phyloP scores from a whole-genome alignment of 2,797 vertebrate species.

The Semaprochilodus insignis region DNA sequence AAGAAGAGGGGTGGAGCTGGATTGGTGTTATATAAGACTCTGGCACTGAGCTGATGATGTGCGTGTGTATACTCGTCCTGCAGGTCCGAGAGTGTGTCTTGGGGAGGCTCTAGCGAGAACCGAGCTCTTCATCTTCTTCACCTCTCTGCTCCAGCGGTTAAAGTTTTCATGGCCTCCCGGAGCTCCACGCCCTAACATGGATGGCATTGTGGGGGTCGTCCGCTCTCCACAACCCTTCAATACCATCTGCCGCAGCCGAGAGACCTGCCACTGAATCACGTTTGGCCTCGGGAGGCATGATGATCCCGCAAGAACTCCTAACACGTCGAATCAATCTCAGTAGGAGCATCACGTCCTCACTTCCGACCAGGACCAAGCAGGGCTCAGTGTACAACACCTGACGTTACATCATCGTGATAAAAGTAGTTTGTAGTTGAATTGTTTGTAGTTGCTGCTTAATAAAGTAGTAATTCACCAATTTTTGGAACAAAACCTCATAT shows the following conservation, averaged over 20 bases:
- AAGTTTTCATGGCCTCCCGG: slow-evolving; percentile 50
- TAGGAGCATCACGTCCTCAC: too few relatives aligned
- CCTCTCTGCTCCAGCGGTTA: slow-evolving; percentile 47
- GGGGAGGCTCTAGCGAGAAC: slow-evolving; percentile 51
- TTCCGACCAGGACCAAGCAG: too few relatives aligned
- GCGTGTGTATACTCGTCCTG: not conserved
- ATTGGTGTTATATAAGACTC: too few relatives aligned
- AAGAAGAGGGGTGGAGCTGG: too few relatives aligned
- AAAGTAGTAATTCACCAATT: too few relatives aligned
- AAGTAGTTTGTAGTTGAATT: too few relatives aligned
- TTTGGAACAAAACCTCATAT: too few relatives aligned
- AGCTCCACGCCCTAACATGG: slow-evolving; percentile 11
- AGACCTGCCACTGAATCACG: not conserved
- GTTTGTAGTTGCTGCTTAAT: too few relatives aligned
- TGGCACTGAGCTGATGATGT: not conserved
- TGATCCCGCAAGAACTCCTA: not conserved
- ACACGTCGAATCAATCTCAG: not conserved
- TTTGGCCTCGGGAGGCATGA: not conserved
- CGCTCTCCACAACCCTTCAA: slow-evolving; percentile 38
- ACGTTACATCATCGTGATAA: too few relatives aligned
- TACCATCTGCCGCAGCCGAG: slow-evolving; percentile 41
- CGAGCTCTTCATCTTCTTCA: slow-evolving; percentile 58
- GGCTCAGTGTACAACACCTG: too few relatives aligned
- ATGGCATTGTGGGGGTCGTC: slow-evolving; percentile 34
- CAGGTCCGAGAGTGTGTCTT: slow-evolving; percentile 55